phyloP scores from a whole-genome alignment of 1,140 invertebrate genomes.

The Euglossa dilemma region DNA sequence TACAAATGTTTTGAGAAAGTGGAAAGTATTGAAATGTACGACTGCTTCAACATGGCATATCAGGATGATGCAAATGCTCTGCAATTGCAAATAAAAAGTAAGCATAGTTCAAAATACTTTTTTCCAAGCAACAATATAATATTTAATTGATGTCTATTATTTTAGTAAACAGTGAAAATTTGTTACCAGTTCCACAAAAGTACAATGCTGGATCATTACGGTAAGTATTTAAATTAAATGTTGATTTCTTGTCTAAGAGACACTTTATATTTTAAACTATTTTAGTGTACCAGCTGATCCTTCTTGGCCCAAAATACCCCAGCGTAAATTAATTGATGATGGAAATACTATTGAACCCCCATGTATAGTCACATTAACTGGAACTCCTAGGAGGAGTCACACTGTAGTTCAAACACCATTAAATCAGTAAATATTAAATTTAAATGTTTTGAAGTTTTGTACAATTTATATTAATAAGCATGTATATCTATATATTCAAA shows the following conservation, averaged over 20 bases:
- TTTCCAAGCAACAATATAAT: neutral
- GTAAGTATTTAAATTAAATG: slow-evolving; percentile 59
- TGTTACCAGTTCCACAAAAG: slow-evolving; percentile 66
- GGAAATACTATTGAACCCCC: slow-evolving; percentile 71
- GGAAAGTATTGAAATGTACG: slow-evolving; percentile 58
- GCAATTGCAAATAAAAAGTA: slow-evolving; percentile 68
- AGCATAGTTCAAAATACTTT: slow-evolving; percentile 23
- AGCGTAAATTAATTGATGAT: slow-evolving; percentile 68
- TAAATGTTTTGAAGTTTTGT: neutral
- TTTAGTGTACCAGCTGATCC: slow-evolving; percentile 76
- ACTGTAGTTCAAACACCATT: slow-evolving; percentile 59
- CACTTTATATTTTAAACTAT: slow-evolving; percentile 30
- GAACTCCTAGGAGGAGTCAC: slow-evolving; percentile 70
- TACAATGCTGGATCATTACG: slow-evolving; percentile 68
- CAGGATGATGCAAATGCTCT: slow-evolving; percentile 62
- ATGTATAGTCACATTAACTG: slow-evolving; percentile 70
- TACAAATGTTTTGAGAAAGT: slow-evolving; percentile 27
- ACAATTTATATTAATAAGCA: neutral
- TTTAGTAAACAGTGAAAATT: slow-evolving; percentile 75
- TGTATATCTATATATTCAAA: neutral
- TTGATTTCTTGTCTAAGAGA: slow-evolving; percentile 16
- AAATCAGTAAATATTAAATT: slow-evolving; percentile 61
- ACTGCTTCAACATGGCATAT: slow-evolving; percentile 67
- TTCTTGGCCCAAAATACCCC: slow-evolving; percentile 79
- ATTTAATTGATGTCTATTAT: slow-evolving; percentile 33